Base-by-base conservation (phyloP, 2,797 vertebrate species). In the Hydrolagus colliei region DNA sequence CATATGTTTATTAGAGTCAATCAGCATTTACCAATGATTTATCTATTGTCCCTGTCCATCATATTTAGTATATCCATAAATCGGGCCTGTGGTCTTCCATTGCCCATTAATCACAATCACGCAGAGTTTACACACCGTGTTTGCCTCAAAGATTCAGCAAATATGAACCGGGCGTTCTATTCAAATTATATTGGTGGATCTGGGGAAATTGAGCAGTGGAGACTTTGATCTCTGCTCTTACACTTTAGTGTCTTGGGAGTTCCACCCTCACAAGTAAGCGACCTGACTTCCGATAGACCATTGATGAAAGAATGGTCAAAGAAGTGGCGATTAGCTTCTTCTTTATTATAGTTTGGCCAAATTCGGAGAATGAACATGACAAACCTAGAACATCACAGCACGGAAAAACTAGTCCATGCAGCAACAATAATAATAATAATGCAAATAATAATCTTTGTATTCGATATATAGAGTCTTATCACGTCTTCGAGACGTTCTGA, bases 1-100 rank as follows among this genome's bases (percentile, higher is more conserved):
- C 79, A 41, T 71, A 52, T 84, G 79, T 84, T 84, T 84, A 84
- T 82, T 84, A 65, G 79, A 82, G 79, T 82, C 79, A 68, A 71
- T 84, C 79, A 84, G 65, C 65, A 71, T 84, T 82, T 82, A 35
- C 63, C 63, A 32, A 68, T 82, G 79, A 68, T 82, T 82, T 82
- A 82, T 82, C 32, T 84, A 71, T 84, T 84, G 16, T 80, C 65
- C 32, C 32, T 84, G 65, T 52, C 32, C 65, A 84, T 84, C 79
- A 84, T 84, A 52, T 84, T 84, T 84, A 71, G 65, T 41, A 20
- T 13, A 84, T 84, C 79, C 16, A 68, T 84, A 71, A 18, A 84
- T 68, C 79, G 35, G 35, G 32, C 79, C 77, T 41, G 10, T 41
- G 79, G 14, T 84, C 67, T 35, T 68, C 16, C 41, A 20, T 32